A percentile compares a stretch with the other conserved stretches of the same genome.
phyloP scores from a whole-genome alignment of 2,113 vertebrate species.

The Macaca nemestrina region DNA sequence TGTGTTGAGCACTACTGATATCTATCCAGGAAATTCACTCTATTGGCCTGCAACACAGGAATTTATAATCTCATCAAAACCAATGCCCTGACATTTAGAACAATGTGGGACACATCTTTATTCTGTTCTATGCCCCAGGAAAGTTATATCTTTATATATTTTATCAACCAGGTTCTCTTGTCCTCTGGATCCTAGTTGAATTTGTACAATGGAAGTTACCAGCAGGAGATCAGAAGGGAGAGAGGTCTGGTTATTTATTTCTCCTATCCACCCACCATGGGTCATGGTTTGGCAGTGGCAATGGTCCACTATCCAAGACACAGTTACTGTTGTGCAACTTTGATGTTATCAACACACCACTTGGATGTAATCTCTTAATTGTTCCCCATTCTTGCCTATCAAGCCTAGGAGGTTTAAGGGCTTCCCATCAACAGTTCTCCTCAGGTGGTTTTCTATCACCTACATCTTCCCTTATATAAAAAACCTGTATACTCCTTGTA shows the following conservation, averaged over 20 bases:
- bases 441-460: neutral
- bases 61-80: neutral
- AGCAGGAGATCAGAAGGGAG: neutral
- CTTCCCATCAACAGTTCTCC: neutral
- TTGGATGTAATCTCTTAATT: neutral
- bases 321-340: neutral
- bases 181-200: neutral
- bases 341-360: too few species aligned
- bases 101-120: neutral
- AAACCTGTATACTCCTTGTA: too few species aligned
- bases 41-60: neutral
- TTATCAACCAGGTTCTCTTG: neutral
- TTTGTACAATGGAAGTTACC: neutral
- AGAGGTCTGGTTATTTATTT: neutral
- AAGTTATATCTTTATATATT: neutral
- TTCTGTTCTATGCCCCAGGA: neutral
- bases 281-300: neutral
- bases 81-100: neutral
- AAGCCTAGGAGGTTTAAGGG: neutral
- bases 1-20: neutral
- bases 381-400: neutral
- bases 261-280: neutral
- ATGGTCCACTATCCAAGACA: neutral
- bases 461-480: neutral
- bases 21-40: neutral